Evolutionary conservation across 1,140 invertebrate species (phyloP).

Genomic region (Hetaerina americana): DNA sequence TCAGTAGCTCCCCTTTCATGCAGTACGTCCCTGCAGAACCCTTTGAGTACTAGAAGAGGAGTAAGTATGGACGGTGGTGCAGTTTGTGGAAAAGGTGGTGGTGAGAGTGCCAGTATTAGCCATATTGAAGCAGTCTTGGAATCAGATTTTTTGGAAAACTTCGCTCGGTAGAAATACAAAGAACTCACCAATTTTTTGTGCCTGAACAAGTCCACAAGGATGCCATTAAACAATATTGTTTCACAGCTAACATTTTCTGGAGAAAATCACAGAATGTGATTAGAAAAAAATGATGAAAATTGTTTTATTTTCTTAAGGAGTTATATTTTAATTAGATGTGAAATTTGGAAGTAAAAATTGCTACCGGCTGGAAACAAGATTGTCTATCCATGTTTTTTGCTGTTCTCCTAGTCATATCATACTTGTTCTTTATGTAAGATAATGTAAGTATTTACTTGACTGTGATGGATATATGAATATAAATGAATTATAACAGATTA

Average conservation of each 20-base stretch:
- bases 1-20: background rate
- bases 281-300: background rate
- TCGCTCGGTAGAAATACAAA: too few species aligned
- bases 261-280: too few species aligned
- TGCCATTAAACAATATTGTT: too few species aligned
- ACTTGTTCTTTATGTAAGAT: background rate
- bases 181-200: too few species aligned
- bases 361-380: too few species aligned
- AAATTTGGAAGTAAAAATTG: too few species aligned
- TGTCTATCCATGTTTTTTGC: too few species aligned
- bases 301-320: background rate
- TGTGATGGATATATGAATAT: too few species aligned
- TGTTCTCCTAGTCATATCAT: background rate
- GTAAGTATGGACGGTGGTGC: background rate
- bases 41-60: background rate
- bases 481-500: too few species aligned
- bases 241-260: too few species aligned
- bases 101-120: background rate
- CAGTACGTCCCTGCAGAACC: background rate
- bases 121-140: background rate
- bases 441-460: background rate
- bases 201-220: too few species aligned
- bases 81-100: background rate
- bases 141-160: background rate
- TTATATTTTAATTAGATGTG: too few species aligned